phyloP scores from a whole-genome alignment of 2,113 vertebrate genomes.

The Emydocephalus ijimae region DNA sequence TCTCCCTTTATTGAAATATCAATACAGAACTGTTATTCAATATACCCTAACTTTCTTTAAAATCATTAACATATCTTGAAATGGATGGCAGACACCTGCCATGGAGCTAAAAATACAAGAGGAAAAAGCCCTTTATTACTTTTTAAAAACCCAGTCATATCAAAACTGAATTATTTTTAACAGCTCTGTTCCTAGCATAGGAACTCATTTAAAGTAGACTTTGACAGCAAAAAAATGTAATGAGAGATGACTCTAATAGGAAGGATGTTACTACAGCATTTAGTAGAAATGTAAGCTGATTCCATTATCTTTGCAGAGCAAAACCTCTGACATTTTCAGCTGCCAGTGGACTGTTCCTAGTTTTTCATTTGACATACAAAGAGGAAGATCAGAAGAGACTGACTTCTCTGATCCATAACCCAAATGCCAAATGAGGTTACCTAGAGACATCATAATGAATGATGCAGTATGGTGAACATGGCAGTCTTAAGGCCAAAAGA shows the following conservation, averaged over 20 bases:
- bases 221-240: constrained; percentile 51
- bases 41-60: constrained; percentile 43
- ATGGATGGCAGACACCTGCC: constrained; percentile 46
- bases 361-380: constrained; percentile 35
- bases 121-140: constrained; percentile 31
- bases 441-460: constrained; percentile 15
- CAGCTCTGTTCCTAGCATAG: constrained; percentile 54
- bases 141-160: constrained; percentile 39
- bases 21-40: constrained; percentile 51
- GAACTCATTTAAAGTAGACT: constrained; percentile 57
- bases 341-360: constrained; percentile 43
- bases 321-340: constrained; percentile 58
- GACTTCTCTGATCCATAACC: not conserved
- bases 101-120: constrained; percentile 26
- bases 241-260: constrained; percentile 65
- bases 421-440: constrained; percentile 18
- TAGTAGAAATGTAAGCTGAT: constrained; percentile 63
- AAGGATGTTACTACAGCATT: constrained; percentile 52
- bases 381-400: constrained; percentile 17
- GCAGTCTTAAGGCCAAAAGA: constrained; percentile 7
- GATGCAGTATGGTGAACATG: constrained; percentile 9
- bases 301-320: constrained; percentile 53
- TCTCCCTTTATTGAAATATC: constrained; percentile 57
- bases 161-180: constrained; percentile 51
- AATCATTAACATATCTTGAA: constrained; percentile 39